These are phyloP conservation scores for Rhimphoctona megacephalus DNA, from an alignment of 2,888 invertebrate genomes.

Conservation along the genomic window DNA sequence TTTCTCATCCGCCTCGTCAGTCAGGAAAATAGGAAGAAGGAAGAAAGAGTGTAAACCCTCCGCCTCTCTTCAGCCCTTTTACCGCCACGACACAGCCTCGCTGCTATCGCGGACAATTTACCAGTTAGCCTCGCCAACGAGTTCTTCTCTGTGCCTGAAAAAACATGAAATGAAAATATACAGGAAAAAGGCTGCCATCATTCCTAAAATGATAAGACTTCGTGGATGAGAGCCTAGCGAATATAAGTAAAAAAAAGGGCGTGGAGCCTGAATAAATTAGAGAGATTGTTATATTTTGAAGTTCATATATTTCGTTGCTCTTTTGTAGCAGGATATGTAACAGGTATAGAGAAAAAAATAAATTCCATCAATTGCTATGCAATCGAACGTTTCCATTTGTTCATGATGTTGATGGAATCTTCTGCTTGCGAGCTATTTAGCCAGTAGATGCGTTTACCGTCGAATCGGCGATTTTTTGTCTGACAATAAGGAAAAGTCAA, in stretches of 20 bases:
- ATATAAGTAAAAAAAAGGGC: background rate
- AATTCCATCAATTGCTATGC: background rate
- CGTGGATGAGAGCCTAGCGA: conserved; percentile 1
- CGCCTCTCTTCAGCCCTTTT: background rate
- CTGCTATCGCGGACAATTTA: conserved; percentile 57
- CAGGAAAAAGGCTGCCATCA: conserved; percentile 44
- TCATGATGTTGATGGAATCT: background rate
- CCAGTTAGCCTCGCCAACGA: conserved; percentile 45
- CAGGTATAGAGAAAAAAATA: background rate
- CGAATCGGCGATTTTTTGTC: background rate
- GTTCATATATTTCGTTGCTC: background rate
- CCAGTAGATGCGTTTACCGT: background rate
- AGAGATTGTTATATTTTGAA: background rate
- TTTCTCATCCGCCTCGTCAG: conserved; percentile 67
- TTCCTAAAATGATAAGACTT: conserved; percentile 34
- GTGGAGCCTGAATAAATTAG: conserved; percentile 3
- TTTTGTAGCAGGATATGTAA: background rate
- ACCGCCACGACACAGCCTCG: conserved; percentile 9
- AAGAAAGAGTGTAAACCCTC: conserved; percentile 35
- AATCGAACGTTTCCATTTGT: background rate
- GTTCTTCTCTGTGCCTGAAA: conserved; percentile 49
- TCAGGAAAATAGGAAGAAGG: conserved; percentile 63
- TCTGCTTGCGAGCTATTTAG: background rate
- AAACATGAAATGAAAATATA: conserved; percentile 59
- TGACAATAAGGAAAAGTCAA: conserved; percentile 5